phyloP scores from a whole-genome alignment of 2,113 vertebrate genomes.

The Amphiprion ocellaris region DNA sequence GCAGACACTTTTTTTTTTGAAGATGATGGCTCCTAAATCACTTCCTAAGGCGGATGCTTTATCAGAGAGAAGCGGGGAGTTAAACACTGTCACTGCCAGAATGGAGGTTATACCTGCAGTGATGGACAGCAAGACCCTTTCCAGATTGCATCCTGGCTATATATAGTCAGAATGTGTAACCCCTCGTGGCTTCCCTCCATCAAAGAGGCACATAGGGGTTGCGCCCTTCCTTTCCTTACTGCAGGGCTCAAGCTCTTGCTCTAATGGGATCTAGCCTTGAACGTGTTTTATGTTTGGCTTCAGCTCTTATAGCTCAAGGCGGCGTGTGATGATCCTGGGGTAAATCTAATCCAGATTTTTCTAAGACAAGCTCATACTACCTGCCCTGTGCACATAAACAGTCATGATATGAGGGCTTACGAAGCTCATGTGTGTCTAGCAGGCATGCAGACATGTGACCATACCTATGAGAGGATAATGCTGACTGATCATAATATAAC shows the following conservation, averaged over 20 bases:
- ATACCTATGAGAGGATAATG: neutral
- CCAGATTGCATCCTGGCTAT: conserved; percentile 51
- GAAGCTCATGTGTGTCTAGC: neutral
- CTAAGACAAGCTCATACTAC: conserved; percentile 26
- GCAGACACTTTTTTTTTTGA: conserved; percentile 37
- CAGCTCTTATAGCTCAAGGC: conserved; percentile 49
- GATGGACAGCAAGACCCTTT: conserved; percentile 37
- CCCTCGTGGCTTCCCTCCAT: conserved; percentile 54
- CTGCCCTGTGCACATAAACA: conserved; percentile 29
- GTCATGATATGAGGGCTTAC: conserved; percentile 1
- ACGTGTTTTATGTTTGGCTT: conserved; percentile 66
- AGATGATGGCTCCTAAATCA: conserved; percentile 52
- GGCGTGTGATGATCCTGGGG: conserved; percentile 48
- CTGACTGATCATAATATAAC: conserved; percentile 9
- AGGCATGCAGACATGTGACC: neutral
- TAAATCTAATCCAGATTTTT: conserved; percentile 67
- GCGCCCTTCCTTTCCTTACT: conserved; percentile 53
- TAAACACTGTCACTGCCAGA: conserved; percentile 33
- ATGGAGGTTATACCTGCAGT: conserved; percentile 18
- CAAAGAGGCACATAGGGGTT: conserved; percentile 43
- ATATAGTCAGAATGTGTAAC: conserved; percentile 54
- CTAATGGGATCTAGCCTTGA: conserved; percentile 65
- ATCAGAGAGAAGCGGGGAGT: conserved; percentile 21
- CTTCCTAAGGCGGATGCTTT: conserved; percentile 16
- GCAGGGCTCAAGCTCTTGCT: conserved; percentile 42